Evolutionary conservation across 2,888 invertebrate genomes (phyloP), one percentile per base, ranked within the genome.

Genomic region (Spialia ferax): DNA sequence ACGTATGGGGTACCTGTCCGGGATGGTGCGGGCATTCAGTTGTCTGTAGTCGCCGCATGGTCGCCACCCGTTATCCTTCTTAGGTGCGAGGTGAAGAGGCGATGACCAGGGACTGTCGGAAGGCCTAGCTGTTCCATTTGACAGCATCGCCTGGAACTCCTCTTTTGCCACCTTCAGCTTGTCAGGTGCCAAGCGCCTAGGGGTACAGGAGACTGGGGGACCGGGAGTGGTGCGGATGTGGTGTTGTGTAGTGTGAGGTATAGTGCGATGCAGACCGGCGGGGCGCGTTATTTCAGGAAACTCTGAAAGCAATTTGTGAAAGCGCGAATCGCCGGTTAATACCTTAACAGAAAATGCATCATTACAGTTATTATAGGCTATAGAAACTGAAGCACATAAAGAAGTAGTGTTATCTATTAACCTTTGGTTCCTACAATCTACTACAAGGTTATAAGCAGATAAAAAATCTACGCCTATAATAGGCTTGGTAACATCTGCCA

Each of bases 1-100:
- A 38, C 38, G 38, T 38, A 38, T 38, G 2, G 38, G 38, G 4
- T 38, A 38, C n/a, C 38, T 38, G n/a, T 38, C 38, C n/a, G 38
- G 38, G 5, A 38, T 38, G 38, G 38, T 38, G 38, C 38, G 38
- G 38, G 38, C n/a, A n/a, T 38, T 38, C 6, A 38, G 38, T n/a
- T 38, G 38, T 29, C 54, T 23, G 15, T 54, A 54, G 13, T 26
- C 54, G 54, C 54, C 26, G 15, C 54, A 54, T 54, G 54, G 54
- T 15, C 54, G 54, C 54, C 54, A 54, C 26, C 54, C 54, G 26
- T 60, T 60, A 26, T 60, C 60, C 18, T 45, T 60, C 26, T 60
- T 38, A 4, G 38, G 38, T n/a, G 38, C 38, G 2, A 38, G 5
- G 38, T 38, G 38, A 6, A 38, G 7, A 38, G 38, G 38, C 38